Percentiles rank a stretch among this genome's conserved stretches.
phyloP scores from a whole-genome alignment of 1,140 invertebrate genomes.

The Lepidurus arcticus region DNA sequence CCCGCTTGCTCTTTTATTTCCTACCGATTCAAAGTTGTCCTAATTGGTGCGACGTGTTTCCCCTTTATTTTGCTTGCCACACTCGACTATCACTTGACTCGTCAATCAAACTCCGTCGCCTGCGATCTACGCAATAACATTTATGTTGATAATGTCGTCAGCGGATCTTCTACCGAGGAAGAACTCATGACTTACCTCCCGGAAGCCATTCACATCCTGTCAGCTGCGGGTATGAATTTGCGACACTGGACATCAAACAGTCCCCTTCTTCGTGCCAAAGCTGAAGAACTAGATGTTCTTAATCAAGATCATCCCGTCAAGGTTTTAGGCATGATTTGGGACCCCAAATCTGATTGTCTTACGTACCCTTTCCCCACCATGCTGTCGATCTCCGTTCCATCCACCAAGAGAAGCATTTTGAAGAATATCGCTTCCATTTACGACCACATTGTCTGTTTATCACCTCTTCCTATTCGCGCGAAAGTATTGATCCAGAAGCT shows the following conservation, averaged over 20 bases:
- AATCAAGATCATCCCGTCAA: background rate
- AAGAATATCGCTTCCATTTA: constrained; percentile 23
- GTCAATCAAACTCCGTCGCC: background rate
- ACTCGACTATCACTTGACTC: background rate
- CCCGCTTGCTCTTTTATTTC: background rate
- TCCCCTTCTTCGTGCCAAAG: background rate
- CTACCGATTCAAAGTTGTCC: constrained; percentile 23
- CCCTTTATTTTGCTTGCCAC: constrained; percentile 5
- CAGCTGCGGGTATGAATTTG: background rate
- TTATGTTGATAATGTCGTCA: constrained; percentile 22
- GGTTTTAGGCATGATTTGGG: background rate
- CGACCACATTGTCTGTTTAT: constrained; percentile 32
- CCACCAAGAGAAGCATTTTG: constrained; percentile 29
- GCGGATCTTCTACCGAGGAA: background rate
- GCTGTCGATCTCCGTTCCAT: background rate
- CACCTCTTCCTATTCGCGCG: constrained; percentile 5
- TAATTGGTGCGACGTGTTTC: constrained; percentile 11
- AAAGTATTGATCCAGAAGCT: constrained; percentile 33
- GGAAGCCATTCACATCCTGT: background rate
- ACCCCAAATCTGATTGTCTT: background rate
- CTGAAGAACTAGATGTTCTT: too few relatives aligned
- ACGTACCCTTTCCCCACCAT: background rate
- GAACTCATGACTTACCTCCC: background rate
- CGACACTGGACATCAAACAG: constrained; percentile 24
- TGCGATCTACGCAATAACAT: constrained; percentile 5